Percentiles rank a stretch among this genome's conserved stretches.
phyloP scores from a whole-genome alignment of 2,113 vertebrate genomes.

The Sinocyclocheilus grahami region DNA sequence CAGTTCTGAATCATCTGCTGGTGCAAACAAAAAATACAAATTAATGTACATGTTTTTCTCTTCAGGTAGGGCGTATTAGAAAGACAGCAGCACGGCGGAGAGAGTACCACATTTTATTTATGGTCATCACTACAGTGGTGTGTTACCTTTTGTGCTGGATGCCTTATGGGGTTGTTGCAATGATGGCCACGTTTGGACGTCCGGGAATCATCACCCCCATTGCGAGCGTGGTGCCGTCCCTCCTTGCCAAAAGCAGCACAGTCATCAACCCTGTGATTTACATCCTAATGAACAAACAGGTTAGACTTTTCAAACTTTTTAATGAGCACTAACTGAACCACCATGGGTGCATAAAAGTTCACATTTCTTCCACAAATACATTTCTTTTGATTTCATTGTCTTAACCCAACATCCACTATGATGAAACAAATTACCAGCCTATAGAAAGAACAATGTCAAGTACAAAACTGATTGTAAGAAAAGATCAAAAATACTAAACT shows the following conservation, averaged over 20 bases:
- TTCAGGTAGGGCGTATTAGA: slow-evolving; percentile 72
- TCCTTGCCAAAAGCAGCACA: slow-evolving; percentile 80
- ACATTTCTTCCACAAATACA: not conserved
- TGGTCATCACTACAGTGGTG: slow-evolving; percentile 74
- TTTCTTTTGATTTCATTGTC: not conserved
- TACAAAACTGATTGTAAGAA: not conserved
- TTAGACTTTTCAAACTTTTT: slow-evolving; percentile 53
- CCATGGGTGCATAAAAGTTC: too few species aligned
- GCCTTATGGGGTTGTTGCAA: slow-evolving; percentile 74
- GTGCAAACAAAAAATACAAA: not conserved
- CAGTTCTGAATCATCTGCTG: not conserved
- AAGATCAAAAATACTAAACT: not conserved
- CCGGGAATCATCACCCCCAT: slow-evolving; percentile 69
- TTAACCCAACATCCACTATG: not conserved
- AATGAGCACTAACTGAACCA: not conserved
- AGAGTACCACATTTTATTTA: slow-evolving; percentile 76
- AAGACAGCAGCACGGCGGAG: slow-evolving; percentile 70
- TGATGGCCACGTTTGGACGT: slow-evolving; percentile 75
- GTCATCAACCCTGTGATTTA: slow-evolving; percentile 79
- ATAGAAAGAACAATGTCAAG: not conserved
- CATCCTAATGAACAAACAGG: slow-evolving; percentile 81
- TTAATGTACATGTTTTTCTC: not conserved
- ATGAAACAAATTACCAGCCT: not conserved
- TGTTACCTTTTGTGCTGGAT: slow-evolving; percentile 78
- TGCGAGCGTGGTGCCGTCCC: slow-evolving; percentile 71